phyloP scores from a whole-genome alignment of 2,888 invertebrate species.

The Athalia circularis region DNA sequence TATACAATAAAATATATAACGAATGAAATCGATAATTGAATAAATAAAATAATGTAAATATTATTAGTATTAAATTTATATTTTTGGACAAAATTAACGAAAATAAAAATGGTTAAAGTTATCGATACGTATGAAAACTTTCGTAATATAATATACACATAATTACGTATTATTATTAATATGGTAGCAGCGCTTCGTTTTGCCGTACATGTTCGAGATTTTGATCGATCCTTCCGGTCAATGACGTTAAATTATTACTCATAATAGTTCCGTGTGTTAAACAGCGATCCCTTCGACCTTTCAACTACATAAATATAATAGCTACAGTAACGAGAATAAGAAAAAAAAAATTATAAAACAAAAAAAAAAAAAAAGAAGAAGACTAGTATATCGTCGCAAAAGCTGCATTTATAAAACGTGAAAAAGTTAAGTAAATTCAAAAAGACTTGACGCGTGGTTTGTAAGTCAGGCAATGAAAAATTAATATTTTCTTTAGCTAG shows the following conservation, averaged over 20 bases:
- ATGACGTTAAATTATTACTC: not conserved
- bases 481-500: too few relatives aligned
- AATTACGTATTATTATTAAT: too few relatives aligned
- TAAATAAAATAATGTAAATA: conserved; percentile 60
- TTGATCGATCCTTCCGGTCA: conserved; percentile 3
- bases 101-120: conserved; percentile 1
- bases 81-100: conserved; percentile 63
- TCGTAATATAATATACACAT: too few relatives aligned
- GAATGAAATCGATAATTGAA: not conserved
- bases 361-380: conserved; percentile 30
- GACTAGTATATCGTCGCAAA: not conserved
- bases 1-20: conserved; percentile 21
- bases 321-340: not conserved
- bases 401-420: too few relatives aligned
- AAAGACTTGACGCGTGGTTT: too few relatives aligned
- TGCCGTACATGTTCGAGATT: not conserved
- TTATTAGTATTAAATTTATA: conserved; percentile 66
- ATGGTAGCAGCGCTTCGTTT: too few relatives aligned
- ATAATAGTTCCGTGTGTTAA: conserved; percentile 1
- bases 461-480: too few relatives aligned
- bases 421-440: too few relatives aligned
- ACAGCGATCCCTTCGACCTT: not conserved
- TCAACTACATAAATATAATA: not conserved
- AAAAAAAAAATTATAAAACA: conserved; percentile 56
- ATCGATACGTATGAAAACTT: not conserved